A percentile compares a stretch with the other conserved stretches of the same genome.
phyloP scores from a whole-genome alignment of 2,888 invertebrate species.

The Pandemis cinnamomeana region DNA sequence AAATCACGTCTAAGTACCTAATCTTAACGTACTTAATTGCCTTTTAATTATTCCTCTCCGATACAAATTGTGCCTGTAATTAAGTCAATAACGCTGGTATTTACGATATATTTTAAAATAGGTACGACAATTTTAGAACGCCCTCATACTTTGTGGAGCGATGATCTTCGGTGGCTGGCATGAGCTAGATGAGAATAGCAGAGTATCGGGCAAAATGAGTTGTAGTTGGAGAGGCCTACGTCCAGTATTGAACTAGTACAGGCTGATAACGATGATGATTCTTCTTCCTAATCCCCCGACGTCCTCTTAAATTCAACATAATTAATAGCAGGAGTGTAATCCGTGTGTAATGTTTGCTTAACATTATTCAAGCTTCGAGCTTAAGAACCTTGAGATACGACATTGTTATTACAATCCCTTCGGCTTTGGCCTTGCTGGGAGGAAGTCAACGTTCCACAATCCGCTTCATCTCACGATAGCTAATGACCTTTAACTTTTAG shows the following conservation, averaged over 20 bases:
- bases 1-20: not conserved
- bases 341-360: not conserved
- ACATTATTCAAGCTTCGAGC: not conserved
- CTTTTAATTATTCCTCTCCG: not conserved
- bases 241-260: not conserved
- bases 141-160: too few species aligned
- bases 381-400: slow-evolving; percentile 24
- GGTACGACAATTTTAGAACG: too few species aligned
- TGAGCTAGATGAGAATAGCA: too few species aligned
- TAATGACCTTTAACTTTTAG: slow-evolving; percentile 6
- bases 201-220: too few species aligned
- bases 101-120: not conserved
- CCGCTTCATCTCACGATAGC: slow-evolving; percentile 3
- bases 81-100: not conserved
- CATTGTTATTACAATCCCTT: slow-evolving; percentile 25
- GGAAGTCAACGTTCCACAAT: slow-evolving; percentile 23
- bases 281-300: not conserved
- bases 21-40: not conserved
- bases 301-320: not conserved
- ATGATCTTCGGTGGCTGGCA: too few species aligned
- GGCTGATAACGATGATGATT: not conserved
- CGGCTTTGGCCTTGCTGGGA: slow-evolving; percentile 26
- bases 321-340: not conserved
- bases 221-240: too few species aligned
- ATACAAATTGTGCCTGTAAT: not conserved